Evolutionary conservation across 2,113 vertebrate genomes (phyloP).

Genomic region (Forbesichthys papilliferus): DNA sequence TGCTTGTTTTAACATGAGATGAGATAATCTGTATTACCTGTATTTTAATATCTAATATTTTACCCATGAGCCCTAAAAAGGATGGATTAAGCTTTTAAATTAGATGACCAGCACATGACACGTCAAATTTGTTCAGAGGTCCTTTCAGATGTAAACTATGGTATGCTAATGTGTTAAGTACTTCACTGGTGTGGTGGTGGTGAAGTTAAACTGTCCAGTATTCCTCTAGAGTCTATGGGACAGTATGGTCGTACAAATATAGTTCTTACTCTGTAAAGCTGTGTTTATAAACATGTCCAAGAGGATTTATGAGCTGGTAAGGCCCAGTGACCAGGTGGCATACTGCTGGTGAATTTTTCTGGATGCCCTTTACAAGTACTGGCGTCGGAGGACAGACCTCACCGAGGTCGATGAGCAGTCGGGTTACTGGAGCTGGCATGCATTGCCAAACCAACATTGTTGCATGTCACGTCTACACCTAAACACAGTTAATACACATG

Average conservation of each 20-base stretch:
- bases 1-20: not conserved
- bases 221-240: constrained; percentile 10
- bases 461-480: not conserved
- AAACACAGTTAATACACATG: not conserved
- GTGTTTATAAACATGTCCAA: constrained; percentile 18
- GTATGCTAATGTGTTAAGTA: no score
- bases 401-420: not conserved
- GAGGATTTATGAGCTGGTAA: constrained; percentile 45
- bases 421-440: not conserved
- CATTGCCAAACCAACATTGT: not conserved
- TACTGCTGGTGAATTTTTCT: not conserved
- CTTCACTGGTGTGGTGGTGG: constrained; percentile 6
- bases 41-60: not conserved
- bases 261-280: not conserved
- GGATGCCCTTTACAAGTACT: not conserved
- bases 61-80: no score
- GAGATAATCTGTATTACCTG: constrained; percentile 26
- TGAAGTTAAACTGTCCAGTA: constrained; percentile 19
- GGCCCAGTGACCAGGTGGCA: constrained; percentile 4
- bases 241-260: not conserved
- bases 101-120: not conserved
- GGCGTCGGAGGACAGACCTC: not conserved
- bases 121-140: no score
- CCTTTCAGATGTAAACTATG: no score
- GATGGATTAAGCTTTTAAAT: no score